Evolutionary conservation across 2,888 invertebrate species (phyloP).

Genomic region (Diploptera punctata): DNA sequence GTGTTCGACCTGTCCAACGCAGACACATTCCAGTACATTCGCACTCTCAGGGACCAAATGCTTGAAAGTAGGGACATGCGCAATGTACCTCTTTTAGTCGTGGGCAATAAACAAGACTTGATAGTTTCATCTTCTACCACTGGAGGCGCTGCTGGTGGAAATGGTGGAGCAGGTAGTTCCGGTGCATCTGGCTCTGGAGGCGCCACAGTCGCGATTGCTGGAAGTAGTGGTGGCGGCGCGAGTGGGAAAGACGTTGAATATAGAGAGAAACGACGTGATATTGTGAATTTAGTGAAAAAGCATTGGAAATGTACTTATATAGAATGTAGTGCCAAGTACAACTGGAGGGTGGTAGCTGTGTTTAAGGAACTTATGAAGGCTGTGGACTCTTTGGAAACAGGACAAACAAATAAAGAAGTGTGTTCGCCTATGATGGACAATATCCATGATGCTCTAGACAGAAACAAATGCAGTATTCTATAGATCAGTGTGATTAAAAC

Average conservation of each 20-base stretch:
- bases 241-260: conserved; percentile 38
- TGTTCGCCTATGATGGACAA: conserved; percentile 59
- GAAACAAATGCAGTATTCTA: conserved; percentile 55
- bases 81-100: conserved; percentile 85
- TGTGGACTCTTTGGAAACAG: conserved; percentile 68
- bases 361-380: conserved; percentile 84
- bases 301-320: conserved; percentile 96
- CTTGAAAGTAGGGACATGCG: conserved; percentile 90
- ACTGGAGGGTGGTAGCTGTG: conserved; percentile 85
- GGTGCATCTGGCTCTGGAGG: conserved; percentile 52
- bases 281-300: conserved; percentile 89
- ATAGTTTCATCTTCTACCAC: conserved; percentile 56
- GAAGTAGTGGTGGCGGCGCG: neutral
- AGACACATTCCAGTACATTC: conserved; percentile 90
- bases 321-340: conserved; percentile 94
- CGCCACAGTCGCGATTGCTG: conserved; percentile 19
- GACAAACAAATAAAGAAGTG: conserved; percentile 51
- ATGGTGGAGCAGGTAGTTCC: conserved; percentile 9
- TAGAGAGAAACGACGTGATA: conserved; percentile 70
- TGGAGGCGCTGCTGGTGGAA: conserved; percentile 49
- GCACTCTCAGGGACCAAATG: conserved; percentile 91
- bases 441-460: conserved; percentile 64
- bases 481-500: conserved; percentile 38
- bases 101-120: conserved; percentile 92
- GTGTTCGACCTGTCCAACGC: conserved; percentile 94